Percentiles rank a stretch among this genome's conserved stretches.
Evolutionary conservation across 2,797 vertebrate genomes (phyloP).

Genomic region (Halcyon smyrnensis): DNA sequence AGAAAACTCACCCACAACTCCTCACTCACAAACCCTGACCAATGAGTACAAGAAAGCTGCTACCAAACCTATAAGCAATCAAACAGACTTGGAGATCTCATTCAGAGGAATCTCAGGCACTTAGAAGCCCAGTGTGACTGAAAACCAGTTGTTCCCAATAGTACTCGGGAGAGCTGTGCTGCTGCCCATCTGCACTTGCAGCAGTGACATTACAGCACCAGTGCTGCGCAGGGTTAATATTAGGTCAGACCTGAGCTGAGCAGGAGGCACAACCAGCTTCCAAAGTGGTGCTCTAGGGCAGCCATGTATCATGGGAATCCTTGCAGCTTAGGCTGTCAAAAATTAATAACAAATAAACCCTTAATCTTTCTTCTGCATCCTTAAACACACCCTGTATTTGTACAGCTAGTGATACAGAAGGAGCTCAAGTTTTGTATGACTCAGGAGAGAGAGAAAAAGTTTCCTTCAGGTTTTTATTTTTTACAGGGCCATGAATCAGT

Average conservation of each 20-base stretch:
- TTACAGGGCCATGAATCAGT: not conserved
- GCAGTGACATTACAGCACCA: accelerated
- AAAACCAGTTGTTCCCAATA: not conserved
- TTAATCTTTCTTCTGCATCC: not conserved
- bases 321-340: not conserved
- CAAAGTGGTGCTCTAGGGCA: not conserved
- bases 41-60: not conserved
- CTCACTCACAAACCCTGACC: not conserved
- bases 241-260: not conserved
- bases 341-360: not conserved
- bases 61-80: not conserved
- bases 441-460: not conserved
- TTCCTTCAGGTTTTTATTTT: not conserved
- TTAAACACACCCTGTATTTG: not conserved
- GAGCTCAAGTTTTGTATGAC: not conserved
- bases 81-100: accelerated
- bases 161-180: not conserved
- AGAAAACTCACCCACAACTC: not conserved
- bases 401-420: not conserved
- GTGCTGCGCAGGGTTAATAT: not conserved
- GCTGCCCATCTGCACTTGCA: not conserved
- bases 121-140: not conserved
- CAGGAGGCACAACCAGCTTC: not conserved
- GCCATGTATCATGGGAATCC: not conserved
- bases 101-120: not conserved